These are phyloP conservation scores for Bolborhynchus lineola DNA, from an alignment of 2,113 vertebrate species.

Conservation along the genomic window DNA sequence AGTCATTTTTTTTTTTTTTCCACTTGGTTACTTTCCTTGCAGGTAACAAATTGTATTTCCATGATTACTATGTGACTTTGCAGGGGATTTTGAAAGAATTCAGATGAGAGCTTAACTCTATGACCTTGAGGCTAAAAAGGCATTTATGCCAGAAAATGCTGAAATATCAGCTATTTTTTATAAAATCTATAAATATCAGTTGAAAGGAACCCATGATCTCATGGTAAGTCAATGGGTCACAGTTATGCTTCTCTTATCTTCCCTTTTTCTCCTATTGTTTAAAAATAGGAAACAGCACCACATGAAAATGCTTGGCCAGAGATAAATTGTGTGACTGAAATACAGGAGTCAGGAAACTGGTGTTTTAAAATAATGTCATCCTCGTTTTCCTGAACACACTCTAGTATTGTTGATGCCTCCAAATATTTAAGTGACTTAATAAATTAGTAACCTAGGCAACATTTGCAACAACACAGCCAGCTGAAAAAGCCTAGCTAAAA, in stretches of 20 bases:
- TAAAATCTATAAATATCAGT: slow-evolving; percentile 52
- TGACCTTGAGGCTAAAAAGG: slow-evolving; percentile 6
- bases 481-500: not conserved
- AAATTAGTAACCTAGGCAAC: slow-evolving; percentile 52
- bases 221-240: slow-evolving; percentile 47
- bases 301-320: slow-evolving; percentile 39
- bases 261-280: slow-evolving; percentile 42
- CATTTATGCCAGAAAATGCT: not conserved
- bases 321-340: slow-evolving; percentile 42
- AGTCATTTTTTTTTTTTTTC: not conserved
- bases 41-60: not conserved
- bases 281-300: slow-evolving; percentile 62
- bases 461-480: slow-evolving; percentile 1
- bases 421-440: slow-evolving; percentile 44
- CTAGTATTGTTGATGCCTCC: not conserved
- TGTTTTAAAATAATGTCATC: slow-evolving; percentile 50
- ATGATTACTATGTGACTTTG: not conserved
- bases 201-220: slow-evolving; percentile 47
- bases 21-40: not conserved
- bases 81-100: not conserved
- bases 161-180: slow-evolving; percentile 31
- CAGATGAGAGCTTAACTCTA: not conserved
- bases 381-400: not conserved
- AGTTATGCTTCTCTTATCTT: slow-evolving; percentile 46
- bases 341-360: slow-evolving; percentile 26